A percentile compares a stretch with the other conserved stretches of the same genome.
Evolutionary conservation across 1,140 invertebrate genomes (phyloP).

Genomic region (Drosophila eugracilis): DNA sequence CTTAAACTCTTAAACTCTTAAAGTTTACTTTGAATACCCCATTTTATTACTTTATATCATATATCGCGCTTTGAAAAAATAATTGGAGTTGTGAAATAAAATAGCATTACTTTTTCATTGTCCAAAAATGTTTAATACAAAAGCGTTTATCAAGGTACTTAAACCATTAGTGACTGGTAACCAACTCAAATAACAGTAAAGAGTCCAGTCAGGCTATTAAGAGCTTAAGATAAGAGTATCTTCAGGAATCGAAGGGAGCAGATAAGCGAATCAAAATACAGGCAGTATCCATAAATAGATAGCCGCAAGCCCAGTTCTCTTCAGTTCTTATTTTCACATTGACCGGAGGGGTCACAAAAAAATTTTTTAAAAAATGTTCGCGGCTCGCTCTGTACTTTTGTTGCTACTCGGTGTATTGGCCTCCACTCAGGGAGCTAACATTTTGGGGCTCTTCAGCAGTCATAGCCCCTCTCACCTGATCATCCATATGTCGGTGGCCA

Average conservation of each 20-base stretch:
- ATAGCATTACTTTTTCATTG: not conserved
- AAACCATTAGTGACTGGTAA: not conserved
- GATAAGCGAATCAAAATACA: slow-evolving; percentile 1
- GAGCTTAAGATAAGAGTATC: slow-evolving; percentile 15
- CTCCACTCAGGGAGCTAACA: slow-evolving; percentile 56
- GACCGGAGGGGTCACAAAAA: not conserved
- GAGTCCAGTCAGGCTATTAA: not conserved
- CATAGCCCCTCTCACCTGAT: slow-evolving; percentile 76
- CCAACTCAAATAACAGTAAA: not conserved
- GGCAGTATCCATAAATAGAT: slow-evolving; percentile 5
- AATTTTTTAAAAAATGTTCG: slow-evolving; percentile 15
- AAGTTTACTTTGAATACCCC: no score
- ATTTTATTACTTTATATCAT: no score
- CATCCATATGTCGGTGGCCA: slow-evolving; percentile 69
- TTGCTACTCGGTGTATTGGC: slow-evolving; percentile 13
- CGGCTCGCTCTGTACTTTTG: not conserved
- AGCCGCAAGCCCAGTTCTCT: no score
- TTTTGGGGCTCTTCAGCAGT: slow-evolving; percentile 74
- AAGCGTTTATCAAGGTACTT: not conserved
- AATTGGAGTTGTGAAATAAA: not conserved
- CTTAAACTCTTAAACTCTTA: no score
- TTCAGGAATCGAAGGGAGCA: not conserved
- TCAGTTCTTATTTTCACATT: slow-evolving; percentile 12
- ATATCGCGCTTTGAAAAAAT: not conserved
- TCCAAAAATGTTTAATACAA: no score